phyloP scores from a whole-genome alignment of 2,797 vertebrate genomes.

The Carduelis carduelis region DNA sequence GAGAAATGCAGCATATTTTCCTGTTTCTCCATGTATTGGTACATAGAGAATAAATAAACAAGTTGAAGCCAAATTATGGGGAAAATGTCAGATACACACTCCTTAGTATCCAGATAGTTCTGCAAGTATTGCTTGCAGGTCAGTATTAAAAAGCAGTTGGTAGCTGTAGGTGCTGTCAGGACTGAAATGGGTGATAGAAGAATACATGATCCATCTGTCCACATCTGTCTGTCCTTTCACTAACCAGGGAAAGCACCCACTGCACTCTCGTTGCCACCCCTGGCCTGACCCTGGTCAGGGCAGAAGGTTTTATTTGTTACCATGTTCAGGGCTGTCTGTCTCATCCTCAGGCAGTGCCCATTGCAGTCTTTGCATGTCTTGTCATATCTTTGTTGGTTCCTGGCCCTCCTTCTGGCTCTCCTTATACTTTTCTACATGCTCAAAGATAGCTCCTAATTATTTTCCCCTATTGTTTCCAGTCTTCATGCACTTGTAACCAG shows the following conservation, averaged over 20 bases:
- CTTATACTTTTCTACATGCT: neutral
- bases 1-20: neutral
- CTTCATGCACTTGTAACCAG: neutral
- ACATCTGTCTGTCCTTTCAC: neutral
- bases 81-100: neutral
- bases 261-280: neutral
- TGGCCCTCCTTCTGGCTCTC: neutral
- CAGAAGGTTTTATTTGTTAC: neutral
- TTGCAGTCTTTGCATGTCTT: neutral
- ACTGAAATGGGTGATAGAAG: neutral
- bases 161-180: neutral
- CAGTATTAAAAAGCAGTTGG: neutral
- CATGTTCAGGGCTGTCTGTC: neutral
- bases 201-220: neutral
- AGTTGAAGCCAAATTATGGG: neutral
- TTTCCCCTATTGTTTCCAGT: neutral
- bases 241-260: neutral
- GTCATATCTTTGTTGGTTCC: neutral
- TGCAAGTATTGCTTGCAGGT: neutral
- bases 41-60: neutral
- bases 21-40: neutral
- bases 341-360: fast-evolving
- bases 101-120: neutral
- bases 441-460: neutral
- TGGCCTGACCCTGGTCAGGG: neutral